Base-by-base conservation (phyloP, 2,113 vertebrate species). In the Spheniscus mendiculus region DNA sequence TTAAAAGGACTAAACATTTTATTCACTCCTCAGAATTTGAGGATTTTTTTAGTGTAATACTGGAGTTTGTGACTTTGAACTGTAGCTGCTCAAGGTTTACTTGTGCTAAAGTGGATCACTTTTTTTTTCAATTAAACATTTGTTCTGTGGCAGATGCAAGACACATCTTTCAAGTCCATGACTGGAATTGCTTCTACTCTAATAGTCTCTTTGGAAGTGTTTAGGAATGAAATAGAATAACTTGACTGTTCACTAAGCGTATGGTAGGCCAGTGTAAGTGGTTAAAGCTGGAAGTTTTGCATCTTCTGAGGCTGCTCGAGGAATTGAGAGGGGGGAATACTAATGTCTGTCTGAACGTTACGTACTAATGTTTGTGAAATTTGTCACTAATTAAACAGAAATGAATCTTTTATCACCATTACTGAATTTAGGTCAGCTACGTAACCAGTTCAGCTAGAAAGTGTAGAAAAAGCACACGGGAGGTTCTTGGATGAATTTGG, bases 341-440 rank as follows among this genome's bases (percentile, higher is more conserved):
- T 53, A 27, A 56, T 87, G 65, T 38, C 87, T 87, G 84, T 44
- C 84, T 90, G 42, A 53, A 67, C 40, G 42, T n/a, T 40, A 26
- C 18, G 50, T 38, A 7, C 72, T 84, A 4, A 61, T 71, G 87
- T 45, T 84, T 85, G 71, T 90, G 66, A 55, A 76, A 94, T 87
- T 74, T 67, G 87, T 89, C 36, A 11, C 67, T 96, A 65, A 85
- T 96, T 53, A 69, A 93, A 85, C 73, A 71, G 84, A 91, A 97
- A 95, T 83, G 61, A 89, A 89, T 77, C 87, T 61, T 93, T 56
- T 85, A 50, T 82, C 81, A 49, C 73, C 47, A 12, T 13, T 36
- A 2, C 56, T 72, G 88, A 67, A 61, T 86, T 69, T 16, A 72
- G 71, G 61, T 82, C 94, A 84, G 66, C 36, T 92, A 23, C 65